These are phyloP conservation scores for Myotis davidii DNA, from an alignment of 2,113 vertebrate species.

Conservation along the genomic window DNA sequence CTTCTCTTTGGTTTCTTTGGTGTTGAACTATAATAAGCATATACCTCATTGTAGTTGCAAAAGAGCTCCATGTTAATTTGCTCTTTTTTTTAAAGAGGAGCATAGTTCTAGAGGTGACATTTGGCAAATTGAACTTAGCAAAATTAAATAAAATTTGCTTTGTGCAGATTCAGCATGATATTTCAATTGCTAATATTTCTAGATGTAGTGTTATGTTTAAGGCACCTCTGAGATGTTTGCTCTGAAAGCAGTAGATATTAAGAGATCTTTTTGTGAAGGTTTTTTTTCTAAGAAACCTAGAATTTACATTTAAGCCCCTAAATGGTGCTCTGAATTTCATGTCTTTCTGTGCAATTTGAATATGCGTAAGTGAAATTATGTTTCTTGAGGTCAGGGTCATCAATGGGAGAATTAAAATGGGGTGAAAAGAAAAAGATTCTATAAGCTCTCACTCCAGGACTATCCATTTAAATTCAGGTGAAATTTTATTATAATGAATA, in stretches of 20 bases:
- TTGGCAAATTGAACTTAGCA: conserved; percentile 14
- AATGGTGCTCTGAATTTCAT: not conserved
- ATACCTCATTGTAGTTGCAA: not conserved
- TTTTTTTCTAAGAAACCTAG: not conserved
- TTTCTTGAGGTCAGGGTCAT: not conserved
- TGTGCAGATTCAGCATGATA: not conserved
- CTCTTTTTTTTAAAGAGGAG: not conserved
- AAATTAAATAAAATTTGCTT: conserved; percentile 31
- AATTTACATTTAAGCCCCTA: not conserved
- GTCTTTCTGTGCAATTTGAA: conserved; percentile 21
- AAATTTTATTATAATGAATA: not conserved
- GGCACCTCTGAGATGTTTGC: not conserved
- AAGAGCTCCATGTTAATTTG: not conserved
- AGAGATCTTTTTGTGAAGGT: not conserved
- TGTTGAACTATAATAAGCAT: not conserved
- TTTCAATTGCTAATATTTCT: not conserved
- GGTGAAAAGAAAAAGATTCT: not conserved
- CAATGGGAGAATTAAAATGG: not conserved
- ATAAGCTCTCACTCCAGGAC: not conserved
- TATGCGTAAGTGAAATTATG: not conserved
- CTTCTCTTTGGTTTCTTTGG: not conserved
- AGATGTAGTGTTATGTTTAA: not conserved
- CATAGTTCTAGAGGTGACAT: not conserved
- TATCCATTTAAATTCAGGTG: not conserved
- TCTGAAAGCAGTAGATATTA: not conserved